Percentiles rank a stretch among this genome's conserved stretches.
These are phyloP conservation scores for Coelopa pilipes DNA, from an alignment of 2,888 invertebrate genomes.

Conservation along the genomic window DNA sequence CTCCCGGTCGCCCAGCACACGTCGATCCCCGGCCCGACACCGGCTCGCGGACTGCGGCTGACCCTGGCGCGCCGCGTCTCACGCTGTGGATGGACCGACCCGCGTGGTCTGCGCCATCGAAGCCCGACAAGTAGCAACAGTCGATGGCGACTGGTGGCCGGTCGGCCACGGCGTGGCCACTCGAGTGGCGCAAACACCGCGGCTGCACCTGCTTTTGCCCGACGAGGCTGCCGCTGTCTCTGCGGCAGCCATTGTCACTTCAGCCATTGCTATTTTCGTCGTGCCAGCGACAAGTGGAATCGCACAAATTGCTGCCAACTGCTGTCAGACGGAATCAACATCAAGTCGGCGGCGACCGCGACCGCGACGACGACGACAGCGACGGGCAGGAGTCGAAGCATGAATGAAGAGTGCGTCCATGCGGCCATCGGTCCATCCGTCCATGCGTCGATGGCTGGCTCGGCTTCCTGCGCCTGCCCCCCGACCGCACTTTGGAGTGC, in stretches of 20 bases:
- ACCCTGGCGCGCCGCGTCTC: too few species aligned
- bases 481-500: conserved; percentile 16
- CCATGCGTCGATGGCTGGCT: too few species aligned
- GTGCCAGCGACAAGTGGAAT: neutral
- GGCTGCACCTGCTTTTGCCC: conserved; percentile 5
- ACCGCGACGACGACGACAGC: conserved; percentile 5
- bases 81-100: too few species aligned
- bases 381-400: too few species aligned
- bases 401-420: neutral
- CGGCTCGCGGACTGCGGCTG: too few species aligned
- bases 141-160: conserved; percentile 11
- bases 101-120: too few species aligned
- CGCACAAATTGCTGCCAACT: conserved; percentile 27
- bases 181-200: neutral
- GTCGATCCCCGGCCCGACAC: too few species aligned
- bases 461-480: too few species aligned
- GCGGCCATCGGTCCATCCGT: too few species aligned
- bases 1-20: too few species aligned
- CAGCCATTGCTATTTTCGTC: neutral
- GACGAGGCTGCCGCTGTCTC: neutral
- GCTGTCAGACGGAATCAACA: conserved; percentile 24
- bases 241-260: neutral
- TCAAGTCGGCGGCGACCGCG: conserved; percentile 12
- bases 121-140: conserved; percentile 5
- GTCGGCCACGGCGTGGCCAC: neutral